Base-by-base conservation (phyloP, 2,888 invertebrate species). In the Coelopa pilipes region DNA sequence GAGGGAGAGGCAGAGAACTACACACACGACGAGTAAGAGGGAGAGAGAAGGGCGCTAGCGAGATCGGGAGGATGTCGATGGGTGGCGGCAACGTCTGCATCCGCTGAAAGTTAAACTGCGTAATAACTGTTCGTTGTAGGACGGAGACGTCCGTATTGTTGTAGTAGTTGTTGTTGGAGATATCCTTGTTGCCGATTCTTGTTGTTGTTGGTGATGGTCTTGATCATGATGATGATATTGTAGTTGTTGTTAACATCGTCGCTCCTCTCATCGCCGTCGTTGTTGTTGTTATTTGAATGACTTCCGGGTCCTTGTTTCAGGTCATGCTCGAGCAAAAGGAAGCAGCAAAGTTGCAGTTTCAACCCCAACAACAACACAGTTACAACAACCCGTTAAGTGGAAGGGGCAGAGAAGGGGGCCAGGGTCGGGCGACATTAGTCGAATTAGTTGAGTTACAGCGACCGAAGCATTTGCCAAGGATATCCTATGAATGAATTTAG, bases 401-500 rank as follows among this genome's bases (percentile, higher is more conserved):
- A 59, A 59, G 45, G 46, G 46, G 46, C 15, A 17, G 21, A 10
- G 19, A n/a, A 19, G 19, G 24, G 21, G 57, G 24, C 57, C 17
- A 34, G 34, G 34, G 34, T 12, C 57, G 21, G 12, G 15, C 17
- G 9, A 57, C 24, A 57, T 57, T 69, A 69, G 69, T 59, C 57
- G 57, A 34, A 59, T 59, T 59, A 59, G 57, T 59, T 11, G 57
- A 34, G 34, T 34, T 34, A 34, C 57, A 21, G 47, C 55, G 24
- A 55, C 34, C 45, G 24, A 68, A 50, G 62, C 62, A 70, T 70
- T 63, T 60, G 60, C 68, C 46, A 73, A 78, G 80, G 80, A 80
- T 79, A 79, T 81, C 80, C 79, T 77, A 72, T 34, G 78, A 78
- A 79, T 79, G 81, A 81, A 79, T 81, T 80, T 77, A 76, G 73